Evolutionary conservation across 2,113 vertebrate genomes (phyloP), one percentile per base, ranked within the genome.

Genomic region (Sturnus vulgaris): DNA sequence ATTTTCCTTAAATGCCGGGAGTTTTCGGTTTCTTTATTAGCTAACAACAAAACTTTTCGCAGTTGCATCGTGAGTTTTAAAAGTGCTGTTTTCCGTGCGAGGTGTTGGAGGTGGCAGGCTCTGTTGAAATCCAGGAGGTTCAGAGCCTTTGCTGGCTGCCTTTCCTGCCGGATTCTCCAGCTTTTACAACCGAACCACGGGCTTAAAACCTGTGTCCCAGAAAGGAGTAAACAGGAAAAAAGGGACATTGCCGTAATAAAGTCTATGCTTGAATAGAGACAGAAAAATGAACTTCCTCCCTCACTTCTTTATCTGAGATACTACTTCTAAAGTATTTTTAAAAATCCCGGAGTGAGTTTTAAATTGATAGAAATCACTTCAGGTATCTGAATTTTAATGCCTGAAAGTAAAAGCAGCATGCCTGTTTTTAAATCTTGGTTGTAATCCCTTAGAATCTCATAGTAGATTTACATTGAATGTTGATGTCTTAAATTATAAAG

Each of bases 1-100:
- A 0, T 24, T 35, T 50, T 33, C 57, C 6, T 0, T 16, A 15
- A 44, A 7, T 3, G 19, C 31, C n/a, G 25, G 15, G 8, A 9
- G 6, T 11, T 28, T 23, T 57, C 40, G 2, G 30, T 56, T 69
- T 73, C 12, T 21, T 42, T 42, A 61, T 75, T 68, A 33, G n/a
- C 11, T 60, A 6, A 23, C 31, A 3, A 3, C 35, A 16, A 21
- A 59, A 27, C 30, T 64, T 61, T 30, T 5, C 0, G 0, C 21
- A 15, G 37, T 25, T 49, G 4, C 2, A 15, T 42, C 15, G 40
- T 21, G n/a, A 50, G 44, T 47, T 39, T 46, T 25, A 3, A 3
- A 9, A 39, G 33, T 9, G 40, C 0, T 47, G 37, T 30, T 56
- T 82, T 27, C 37, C 5, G 17, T 31, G 27, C 9, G 2, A 15